Evolutionary conservation across 2,888 invertebrate species (phyloP), one percentile per base, ranked within the genome.

Genomic region (Hypomecis punctinalis): DNA sequence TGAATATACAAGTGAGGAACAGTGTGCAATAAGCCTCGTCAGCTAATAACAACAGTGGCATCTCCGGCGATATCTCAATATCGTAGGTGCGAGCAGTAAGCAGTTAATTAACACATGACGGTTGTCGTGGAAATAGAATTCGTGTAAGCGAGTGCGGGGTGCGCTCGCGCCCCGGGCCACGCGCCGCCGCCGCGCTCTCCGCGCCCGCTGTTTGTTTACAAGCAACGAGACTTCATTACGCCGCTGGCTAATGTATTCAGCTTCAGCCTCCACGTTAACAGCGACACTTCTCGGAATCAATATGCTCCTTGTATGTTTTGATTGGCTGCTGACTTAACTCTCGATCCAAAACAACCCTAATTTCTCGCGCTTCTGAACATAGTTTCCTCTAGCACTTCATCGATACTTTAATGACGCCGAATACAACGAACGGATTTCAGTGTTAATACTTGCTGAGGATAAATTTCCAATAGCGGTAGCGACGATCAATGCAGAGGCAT

Each of bases 241-340:
- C 91, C 90, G 88, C 86, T 85, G 90, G 92, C 92, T 93, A 93
- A 93, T 93, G 93, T 93, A 93, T 93, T 93, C 93, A 91, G 92
- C 93, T 93, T 92, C 92, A 92, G 91, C 91, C 92, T 91, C 87
- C 90, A 91, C 91, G 93, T 91, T 92, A 91, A 92, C 93, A 91
- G 91, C 91, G 93, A 93, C 93, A 93, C 93, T 93, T 93, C 93
- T 92, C 91, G 89, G 93, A 93, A 93, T 93, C 93, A 93, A 93
- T 93, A 93, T 91, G 92, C 90, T 92, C 90, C 91, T 91, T 91
- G 93, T 92, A 92, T 92, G 93, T 93, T 93, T 93, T 93, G 93
- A 93, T 92, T 92, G 91, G 90, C 87, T 90, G 81, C 80, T 83
- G 81, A 79, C 76, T 71, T 68, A 71, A 71, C 70, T 71, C 75